phyloP scores from a whole-genome alignment of 1,140 invertebrate genomes.

The Anoplolepis gracilipes region DNA sequence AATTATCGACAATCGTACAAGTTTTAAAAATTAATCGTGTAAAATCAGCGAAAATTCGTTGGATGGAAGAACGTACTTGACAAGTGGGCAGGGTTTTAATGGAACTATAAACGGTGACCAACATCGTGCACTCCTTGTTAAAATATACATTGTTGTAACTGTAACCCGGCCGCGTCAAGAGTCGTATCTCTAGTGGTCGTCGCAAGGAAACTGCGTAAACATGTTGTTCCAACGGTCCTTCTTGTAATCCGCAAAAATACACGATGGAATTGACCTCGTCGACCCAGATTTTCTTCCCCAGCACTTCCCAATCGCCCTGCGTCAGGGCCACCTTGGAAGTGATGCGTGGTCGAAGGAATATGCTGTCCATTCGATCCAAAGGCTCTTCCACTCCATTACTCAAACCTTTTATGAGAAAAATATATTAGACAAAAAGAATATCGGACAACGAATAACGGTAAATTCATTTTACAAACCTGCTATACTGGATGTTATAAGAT shows the following conservation, averaged over 20 bases:
- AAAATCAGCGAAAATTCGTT: not conserved
- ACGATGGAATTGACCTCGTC: slow-evolving; percentile 90
- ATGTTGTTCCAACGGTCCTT: slow-evolving; percentile 93
- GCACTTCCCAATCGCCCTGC: slow-evolving; percentile 93
- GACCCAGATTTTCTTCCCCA: slow-evolving; percentile 92
- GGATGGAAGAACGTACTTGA: slow-evolving; percentile 82
- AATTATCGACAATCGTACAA: not conserved
- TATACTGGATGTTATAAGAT: slow-evolving; percentile 89
- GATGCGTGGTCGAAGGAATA: slow-evolving; percentile 87
- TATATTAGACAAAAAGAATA: slow-evolving; percentile 13
- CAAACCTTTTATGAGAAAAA: slow-evolving; percentile 76
- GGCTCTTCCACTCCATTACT: slow-evolving; percentile 86
- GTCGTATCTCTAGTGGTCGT: slow-evolving; percentile 88
- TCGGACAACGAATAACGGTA: not conserved
- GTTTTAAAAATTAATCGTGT: not conserved
- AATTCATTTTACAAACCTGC: slow-evolving; percentile 75
- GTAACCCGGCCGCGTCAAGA: slow-evolving; percentile 91
- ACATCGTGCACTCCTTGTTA: slow-evolving; percentile 93
- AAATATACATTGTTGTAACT: slow-evolving; percentile 92
- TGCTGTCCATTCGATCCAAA: slow-evolving; percentile 85
- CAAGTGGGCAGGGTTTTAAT: slow-evolving; percentile 93
- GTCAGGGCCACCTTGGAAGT: slow-evolving; percentile 91
- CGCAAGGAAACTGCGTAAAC: slow-evolving; percentile 92
- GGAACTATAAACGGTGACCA: slow-evolving; percentile 96
- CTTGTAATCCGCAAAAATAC: slow-evolving; percentile 93